phyloP scores from a whole-genome alignment of 2,888 invertebrate genomes.

The Pachycephus smyrnensis region DNA sequence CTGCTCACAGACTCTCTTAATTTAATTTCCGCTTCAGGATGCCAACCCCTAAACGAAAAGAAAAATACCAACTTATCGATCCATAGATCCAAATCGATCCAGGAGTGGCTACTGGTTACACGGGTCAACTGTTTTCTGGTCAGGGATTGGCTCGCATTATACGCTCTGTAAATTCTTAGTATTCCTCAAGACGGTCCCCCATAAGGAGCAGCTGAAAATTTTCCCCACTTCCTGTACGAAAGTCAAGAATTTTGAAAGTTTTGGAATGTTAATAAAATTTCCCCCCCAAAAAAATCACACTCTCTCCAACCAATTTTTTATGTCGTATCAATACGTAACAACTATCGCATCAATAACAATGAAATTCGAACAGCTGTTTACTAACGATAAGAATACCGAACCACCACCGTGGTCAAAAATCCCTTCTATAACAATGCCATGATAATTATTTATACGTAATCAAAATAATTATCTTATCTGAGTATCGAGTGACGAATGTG shows the following conservation, averaged over 20 bases:
- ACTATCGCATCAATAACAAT: neutral
- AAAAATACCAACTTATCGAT: neutral
- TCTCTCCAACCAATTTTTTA: neutral
- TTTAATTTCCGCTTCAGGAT: neutral
- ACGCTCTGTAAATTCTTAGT: conserved; percentile 35
- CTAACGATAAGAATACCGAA: neutral
- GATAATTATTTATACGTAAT: neutral
- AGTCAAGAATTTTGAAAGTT: neutral
- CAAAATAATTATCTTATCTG: conserved; percentile 5
- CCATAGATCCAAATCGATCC: conserved; percentile 15
- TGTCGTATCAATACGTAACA: neutral
- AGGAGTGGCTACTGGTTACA: conserved; percentile 37
- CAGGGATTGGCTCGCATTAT: conserved; percentile 36
- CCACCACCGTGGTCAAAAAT: neutral
- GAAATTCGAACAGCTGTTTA: neutral
- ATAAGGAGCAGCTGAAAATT: conserved; percentile 1
- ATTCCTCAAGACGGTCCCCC: conserved; percentile 30
- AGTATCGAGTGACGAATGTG: conserved; percentile 43
- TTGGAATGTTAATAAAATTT: neutral
- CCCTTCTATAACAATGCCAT: neutral
- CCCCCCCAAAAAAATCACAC: neutral
- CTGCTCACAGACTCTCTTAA: neutral
- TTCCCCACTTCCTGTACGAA: neutral
- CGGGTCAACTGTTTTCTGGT: conserved; percentile 26
- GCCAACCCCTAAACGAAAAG: neutral